phyloP scores from a whole-genome alignment of 2,113 vertebrate species.

The Indicator maculatus region DNA sequence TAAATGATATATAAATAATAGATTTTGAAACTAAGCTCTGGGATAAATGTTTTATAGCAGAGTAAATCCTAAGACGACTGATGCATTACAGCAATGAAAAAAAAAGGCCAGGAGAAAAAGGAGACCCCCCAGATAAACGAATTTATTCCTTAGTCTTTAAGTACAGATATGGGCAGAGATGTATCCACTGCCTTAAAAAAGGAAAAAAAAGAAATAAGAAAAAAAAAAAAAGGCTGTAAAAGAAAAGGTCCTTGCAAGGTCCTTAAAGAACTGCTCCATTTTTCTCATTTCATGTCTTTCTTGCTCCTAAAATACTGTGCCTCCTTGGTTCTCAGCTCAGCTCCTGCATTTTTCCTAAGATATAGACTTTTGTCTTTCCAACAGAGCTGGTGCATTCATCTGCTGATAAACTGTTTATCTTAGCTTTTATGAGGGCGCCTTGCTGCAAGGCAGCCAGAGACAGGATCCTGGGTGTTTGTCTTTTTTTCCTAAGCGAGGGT shows the following conservation, averaged over 20 bases:
- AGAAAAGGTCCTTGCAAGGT: not conserved
- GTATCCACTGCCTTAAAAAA: not conserved
- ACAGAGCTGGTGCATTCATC: conserved; percentile 77
- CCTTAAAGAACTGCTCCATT: not conserved
- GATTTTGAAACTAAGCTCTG: conserved; percentile 25
- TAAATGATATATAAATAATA: conserved; percentile 43
- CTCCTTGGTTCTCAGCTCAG: not conserved
- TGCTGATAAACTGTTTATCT: conserved; percentile 87
- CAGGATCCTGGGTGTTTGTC: conserved; percentile 80
- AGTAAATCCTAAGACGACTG: conserved; percentile 33
- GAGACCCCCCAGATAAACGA: not conserved
- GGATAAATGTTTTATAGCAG: conserved; percentile 37
- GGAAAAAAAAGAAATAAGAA: accelerated
- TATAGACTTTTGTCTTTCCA: conserved; percentile 77
- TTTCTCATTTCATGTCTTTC: conserved; percentile 37
- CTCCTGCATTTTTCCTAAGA: conserved; percentile 61
- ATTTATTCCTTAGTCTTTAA: not conserved
- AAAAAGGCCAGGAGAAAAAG: not conserved
- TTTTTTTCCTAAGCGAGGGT: conserved; percentile 58
- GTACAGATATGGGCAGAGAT: not conserved
- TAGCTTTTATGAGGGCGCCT: conserved; percentile 88
- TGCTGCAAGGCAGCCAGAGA: conserved; percentile 79
- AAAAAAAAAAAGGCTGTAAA: not conserved
- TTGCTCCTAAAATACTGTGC: conserved; percentile 1
- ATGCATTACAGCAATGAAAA: not conserved